Base-by-base conservation (phyloP, 1,140 invertebrate genomes). In the Musca vetustissima region DNA sequence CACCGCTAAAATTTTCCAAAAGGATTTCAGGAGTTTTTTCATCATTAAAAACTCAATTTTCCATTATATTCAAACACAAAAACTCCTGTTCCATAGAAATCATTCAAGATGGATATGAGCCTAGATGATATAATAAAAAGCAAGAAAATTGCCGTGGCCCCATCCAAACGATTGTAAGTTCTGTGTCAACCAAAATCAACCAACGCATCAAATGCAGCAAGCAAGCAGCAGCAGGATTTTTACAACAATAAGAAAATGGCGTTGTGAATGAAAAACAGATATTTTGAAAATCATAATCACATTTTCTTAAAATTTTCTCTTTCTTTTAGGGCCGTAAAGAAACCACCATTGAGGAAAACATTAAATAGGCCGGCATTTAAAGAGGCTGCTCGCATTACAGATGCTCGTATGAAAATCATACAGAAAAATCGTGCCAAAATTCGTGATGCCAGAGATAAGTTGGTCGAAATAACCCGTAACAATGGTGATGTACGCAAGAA, bases 351-450 rank as follows among this genome's bases (percentile, higher is more conserved):
- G 22, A 55, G 65, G 11, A 69, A 66, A 49, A 70, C 64, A 2
- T 13, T 67, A 19, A 66, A 70, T 50, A 70, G 61, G 15, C 65
- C 69, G 14, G 49, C 52, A 25, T 70, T 70, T 24, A 70, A 64
- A 15, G 64, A 67, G 9, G 21, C 55, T 22, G 21, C 47, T 32
- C 71, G 70, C 2, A 68, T 74, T 24, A 80, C 83, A 7, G 91
- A 92, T 84, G 91, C 90, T 15, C 82, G 91, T 1, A 85, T 88
- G 49, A 90, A 88, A 80, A 89, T 92, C 53, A 87, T 90, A 68
- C 86, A 89, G 68, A 90, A 90, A 72, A 89, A 90, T 74, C 84
- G 89, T 57, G 84, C 85, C 17, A 87, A 87, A 53, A 83, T 91
- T 3, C 84, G 83, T 0, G 90, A 92, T 84, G 90, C 90, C 4